Evolutionary conservation across 2,113 vertebrate genomes (phyloP), one percentile per base, ranked within the genome.

Genomic region (Jaculus jaculus): DNA sequence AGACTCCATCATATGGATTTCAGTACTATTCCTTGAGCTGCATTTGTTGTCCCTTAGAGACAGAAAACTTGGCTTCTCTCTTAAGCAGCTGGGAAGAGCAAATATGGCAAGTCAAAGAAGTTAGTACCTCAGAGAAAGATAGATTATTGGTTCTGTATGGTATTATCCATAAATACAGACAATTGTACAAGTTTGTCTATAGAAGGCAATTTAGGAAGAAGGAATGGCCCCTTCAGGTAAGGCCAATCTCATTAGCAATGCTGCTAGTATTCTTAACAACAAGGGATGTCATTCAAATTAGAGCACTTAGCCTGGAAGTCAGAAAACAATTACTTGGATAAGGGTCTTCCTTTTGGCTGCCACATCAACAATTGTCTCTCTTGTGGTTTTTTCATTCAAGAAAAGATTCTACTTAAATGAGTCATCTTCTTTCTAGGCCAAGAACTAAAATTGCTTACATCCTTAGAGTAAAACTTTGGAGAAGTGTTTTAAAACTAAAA

Each of bases 401-500:
- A 74, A 95, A 77, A 93, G 74, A 96, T 97, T 96, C 95, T 94
- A 51, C 69, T 88, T 85, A 83, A 94, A 90, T 96, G 97, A 96
- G 85, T 97, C 97, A 97, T 96, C 94, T 85, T 91, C 92, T 92
- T 96, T 96, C 74, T 42, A 94, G 74, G 95, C 94, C 97, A 97
- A 96, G 94, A 96, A 95, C 89, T 82, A 87, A 89, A 92, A 96
- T 90, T 94, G 87, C 80, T 96, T 92, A 96, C 96, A 92, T 93
- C 97, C 96, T 96, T 66, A 89, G 96, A 82, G 96, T 94, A 96
- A 96, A 84, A 87, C 90, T 95, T 95, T 77, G 88, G 74, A 94
- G 73, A 92, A 87, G 69, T 39, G 30, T 39, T 95, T 88, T 90
- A 96, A 95, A 94, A 95, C 87, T 66, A 39, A 90, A 94, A 96